Base-by-base conservation (phyloP, 1,140 invertebrate species). In the Palaemon carinicauda region DNA sequence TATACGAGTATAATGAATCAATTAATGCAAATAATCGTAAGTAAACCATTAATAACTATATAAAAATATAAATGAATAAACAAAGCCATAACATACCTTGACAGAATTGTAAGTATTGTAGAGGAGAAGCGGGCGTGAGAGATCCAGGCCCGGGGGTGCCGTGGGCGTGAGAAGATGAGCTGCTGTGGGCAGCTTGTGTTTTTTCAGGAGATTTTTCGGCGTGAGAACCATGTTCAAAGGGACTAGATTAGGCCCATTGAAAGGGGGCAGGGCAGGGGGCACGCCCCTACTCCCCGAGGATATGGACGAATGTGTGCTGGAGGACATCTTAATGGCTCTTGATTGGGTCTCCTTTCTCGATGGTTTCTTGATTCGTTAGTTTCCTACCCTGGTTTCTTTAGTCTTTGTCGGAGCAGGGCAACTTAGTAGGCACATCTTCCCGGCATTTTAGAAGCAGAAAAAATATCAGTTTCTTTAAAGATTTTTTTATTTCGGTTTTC, bases 61-160 rank as follows among this genome's bases (percentile, higher is more conserved):
- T 29, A 4, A 5, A 31, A 73, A 24, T n/a, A 78, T 17, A 24
- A n/a, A n/a, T 15, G 24, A 17, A 53, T 10, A 79, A 50, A 78
- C 3, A 29, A 14, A 24, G 21, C 12, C 74, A 14, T n/a, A 4
- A 84, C 87, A 75, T 24, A 88, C 87, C 82, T 88, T 91, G 24
- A 89, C 88, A 51, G 90, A 83, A 17, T 88, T 87, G 80, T 90
- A 91, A 29, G 89, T 90, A 56, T 89, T 90, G 89, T 90, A 91
- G 27, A 91, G 89, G 14, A 91, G 89, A 21, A 91, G 85, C 0
- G 91, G 91, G 65, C 90, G 90, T 1, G 89, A 89, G 15, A 91
- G 90, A 81, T 91, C 90, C 1, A 91, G 77, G 9, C 80, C 86
- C 15, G 69, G 87, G 17, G 79, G 86, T 9, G 87, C 77, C 2